Evolutionary conservation across 2,797 vertebrate genomes (phyloP), one percentile per base, ranked within the genome.

Genomic region (Vultur gryphus): DNA sequence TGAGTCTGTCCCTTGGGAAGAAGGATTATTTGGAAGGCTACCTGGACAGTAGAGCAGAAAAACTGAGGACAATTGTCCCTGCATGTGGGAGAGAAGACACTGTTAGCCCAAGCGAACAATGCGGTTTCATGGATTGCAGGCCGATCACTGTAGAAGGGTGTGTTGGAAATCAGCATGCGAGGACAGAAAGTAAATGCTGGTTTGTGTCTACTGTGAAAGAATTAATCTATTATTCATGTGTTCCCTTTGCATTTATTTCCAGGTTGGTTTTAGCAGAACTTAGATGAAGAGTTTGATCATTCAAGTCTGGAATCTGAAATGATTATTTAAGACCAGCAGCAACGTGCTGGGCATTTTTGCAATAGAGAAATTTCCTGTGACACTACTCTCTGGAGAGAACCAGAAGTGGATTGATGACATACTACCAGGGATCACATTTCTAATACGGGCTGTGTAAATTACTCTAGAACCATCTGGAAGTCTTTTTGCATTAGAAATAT

Each of bases 11-110:
- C 48, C 58, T 79, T 92, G 17, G 84, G 69, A 93, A 84, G 54
- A 86, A 88, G 39, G 49, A 88, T 88, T 94, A 86, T 51, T 93
- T 88, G 69, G 41, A 91, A 93, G 80, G 18, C 76, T 90, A 92
- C 7, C 4, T 54, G 49, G 21, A 65, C 35, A 88, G 39, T 7
- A 49, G 35, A 76, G 43, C 33, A 44, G n/a, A 71, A 84, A 89
- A 94, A 37, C 86, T 81, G 93, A 82, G 80, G 69, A 87, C 73
- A 86, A 51, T 25, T 71, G 54, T 57, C 72, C 83, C 61, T 93
- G 26, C 18, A n/a, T 31, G n/a, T 75, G 43, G 57, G 69, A 93
- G 58, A 92, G 83, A 92, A 89, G 83, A 96, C 66, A 76, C 33
- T 1, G 12, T 71, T 81, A 92, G 65, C 29, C 49, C 57, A 81